Evolutionary conservation across 2,888 invertebrate species (phyloP), one percentile per base, ranked within the genome.

Genomic region (Atethmia centrago): DNA sequence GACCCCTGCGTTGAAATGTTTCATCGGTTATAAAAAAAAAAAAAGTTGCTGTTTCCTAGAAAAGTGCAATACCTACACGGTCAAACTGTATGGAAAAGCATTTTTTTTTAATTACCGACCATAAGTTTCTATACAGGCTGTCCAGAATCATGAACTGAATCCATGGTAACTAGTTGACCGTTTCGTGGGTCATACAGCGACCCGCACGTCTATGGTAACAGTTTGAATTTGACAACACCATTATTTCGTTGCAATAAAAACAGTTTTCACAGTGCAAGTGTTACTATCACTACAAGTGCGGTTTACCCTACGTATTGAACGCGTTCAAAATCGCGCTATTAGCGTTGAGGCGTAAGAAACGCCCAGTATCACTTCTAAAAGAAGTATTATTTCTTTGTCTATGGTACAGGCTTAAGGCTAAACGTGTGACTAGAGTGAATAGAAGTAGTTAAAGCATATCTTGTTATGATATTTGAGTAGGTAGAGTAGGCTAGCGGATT

Each of bases 401-500:
- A 51, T 40, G 8, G 36, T 69, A 36, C 31, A 36, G 19, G 49
- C 28, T 71, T 42, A 71, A 74, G 58, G 69, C 69, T 71, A 62
- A 71, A 71, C 25, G 64, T 62, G 78, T 71, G 79, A 74, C 68
- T 80, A 65, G 62, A 59, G 31, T 61, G 55, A 55, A 31, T 61
- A 63, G 45, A 74, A 67, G 69, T 80, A 74, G 51, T 71, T 77
- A 42, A 87, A 75, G 84, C 87, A 88, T 89, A 88, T 88, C 87
- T 80, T 77, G 82, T 82, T 78, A 87, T 85, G 89, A 88, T 87
- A 88, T 89, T 88, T 81, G 73, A 80, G 53, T 87, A 80, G 65
- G 16, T 79, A 73, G 64, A 74, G 42, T 84, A 80, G 77, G 79
- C 31, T 85, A 83, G 77, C 40, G 61, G 66, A 80, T 53, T 74